Evolutionary conservation across 2,113 vertebrate genomes (phyloP).

Genomic region (Atlantisia rogersi): DNA sequence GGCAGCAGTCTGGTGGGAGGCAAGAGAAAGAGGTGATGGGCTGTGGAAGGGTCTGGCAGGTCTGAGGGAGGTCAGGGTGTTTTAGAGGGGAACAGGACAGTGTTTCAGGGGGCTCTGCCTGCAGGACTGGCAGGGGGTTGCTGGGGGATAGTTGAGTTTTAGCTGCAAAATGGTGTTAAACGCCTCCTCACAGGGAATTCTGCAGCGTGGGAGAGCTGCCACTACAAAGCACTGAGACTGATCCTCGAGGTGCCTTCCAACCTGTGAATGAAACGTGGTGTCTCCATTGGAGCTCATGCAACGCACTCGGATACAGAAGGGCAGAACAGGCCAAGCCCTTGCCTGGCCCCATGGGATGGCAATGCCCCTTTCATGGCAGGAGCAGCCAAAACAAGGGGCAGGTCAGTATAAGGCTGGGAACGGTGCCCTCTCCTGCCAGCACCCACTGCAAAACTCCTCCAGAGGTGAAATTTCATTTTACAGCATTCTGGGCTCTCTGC

Average conservation of each 20-base stretch:
- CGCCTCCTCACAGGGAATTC: not conserved
- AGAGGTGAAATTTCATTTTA: not conserved
- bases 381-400: not conserved
- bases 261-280: accelerated
- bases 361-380: accelerated
- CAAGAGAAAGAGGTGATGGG: not conserved
- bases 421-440: not conserved
- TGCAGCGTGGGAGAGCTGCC: not conserved
- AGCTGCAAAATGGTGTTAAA: not conserved
- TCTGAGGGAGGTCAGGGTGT: accelerated
- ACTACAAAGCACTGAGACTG: accelerated
- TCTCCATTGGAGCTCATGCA: accelerated
- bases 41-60: not conserved
- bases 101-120: accelerated
- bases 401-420: not conserved
- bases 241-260: no score
- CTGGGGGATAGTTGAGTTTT: not conserved
- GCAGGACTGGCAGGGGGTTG: accelerated
- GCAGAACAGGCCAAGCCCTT: not conserved
- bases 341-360: not conserved
- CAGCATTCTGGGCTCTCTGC: not conserved
- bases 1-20: constrained; percentile 27
- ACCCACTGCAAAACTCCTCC: not conserved
- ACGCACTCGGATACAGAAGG: accelerated
- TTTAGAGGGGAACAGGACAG: not conserved